Evolutionary conservation across 2,113 vertebrate genomes (phyloP).

Genomic region (Calypte anna): DNA sequence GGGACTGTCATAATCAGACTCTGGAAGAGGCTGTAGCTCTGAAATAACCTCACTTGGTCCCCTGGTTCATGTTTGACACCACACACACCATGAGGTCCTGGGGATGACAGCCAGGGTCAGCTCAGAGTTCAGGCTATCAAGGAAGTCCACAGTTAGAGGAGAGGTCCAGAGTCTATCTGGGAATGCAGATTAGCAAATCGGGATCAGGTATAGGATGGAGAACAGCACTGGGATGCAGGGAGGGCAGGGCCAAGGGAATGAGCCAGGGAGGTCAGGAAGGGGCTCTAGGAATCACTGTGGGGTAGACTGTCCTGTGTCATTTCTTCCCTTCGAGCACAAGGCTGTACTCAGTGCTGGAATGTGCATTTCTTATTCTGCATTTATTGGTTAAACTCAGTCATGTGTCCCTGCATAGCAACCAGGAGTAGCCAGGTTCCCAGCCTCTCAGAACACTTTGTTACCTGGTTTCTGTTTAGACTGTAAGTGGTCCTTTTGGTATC

Average conservation of each 20-base stretch:
- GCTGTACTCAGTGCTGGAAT: not conserved
- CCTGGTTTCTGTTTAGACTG: not conserved
- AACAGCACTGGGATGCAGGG: not conserved
- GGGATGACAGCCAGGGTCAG: not conserved
- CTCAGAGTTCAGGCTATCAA: not conserved
- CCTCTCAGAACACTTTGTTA: not conserved
- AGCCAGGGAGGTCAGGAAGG: not conserved
- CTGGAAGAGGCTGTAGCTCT: not conserved
- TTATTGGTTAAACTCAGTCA: not conserved
- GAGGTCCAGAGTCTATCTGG: not conserved
- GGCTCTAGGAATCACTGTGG: not conserved
- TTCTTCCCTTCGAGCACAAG: not conserved
- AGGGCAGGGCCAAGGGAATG: not conserved
- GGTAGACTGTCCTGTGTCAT: not conserved
- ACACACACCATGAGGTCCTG: not conserved
- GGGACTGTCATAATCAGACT: not conserved
- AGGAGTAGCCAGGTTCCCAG: not conserved
- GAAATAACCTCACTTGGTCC: not conserved
- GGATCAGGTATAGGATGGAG: not conserved
- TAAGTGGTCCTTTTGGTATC: not conserved
- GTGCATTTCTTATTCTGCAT: not conserved
- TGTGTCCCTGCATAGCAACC: not conserved
- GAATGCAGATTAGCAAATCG: not conserved
- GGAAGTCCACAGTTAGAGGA: not conserved
- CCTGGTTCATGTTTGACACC: not conserved